Evolutionary conservation across 2,888 invertebrate species (phyloP).

Genomic region (Teleiodes luculella): DNA sequence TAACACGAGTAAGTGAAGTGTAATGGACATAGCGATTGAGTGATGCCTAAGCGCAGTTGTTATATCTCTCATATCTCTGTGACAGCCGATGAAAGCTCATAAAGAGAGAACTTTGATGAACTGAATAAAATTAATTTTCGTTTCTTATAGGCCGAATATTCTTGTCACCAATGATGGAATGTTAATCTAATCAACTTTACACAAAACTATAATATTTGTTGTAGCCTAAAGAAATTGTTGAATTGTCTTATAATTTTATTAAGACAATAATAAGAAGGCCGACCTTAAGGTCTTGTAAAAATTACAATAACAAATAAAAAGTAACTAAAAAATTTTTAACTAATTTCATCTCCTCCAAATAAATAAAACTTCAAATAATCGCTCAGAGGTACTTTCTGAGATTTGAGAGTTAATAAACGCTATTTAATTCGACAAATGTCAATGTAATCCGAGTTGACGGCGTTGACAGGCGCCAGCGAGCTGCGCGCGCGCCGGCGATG

Average conservation of each 20-base stretch:
- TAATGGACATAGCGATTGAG: conserved; percentile 40
- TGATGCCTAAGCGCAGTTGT: conserved; percentile 31
- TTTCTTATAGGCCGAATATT: too few species aligned
- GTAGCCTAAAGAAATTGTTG: too few species aligned
- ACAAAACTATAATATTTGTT: too few species aligned
- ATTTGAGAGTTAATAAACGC: too few species aligned
- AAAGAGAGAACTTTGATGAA: conserved; percentile 12
- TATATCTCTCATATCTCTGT: conserved; percentile 32
- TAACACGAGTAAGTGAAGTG: conserved; percentile 43
- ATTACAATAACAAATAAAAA: too few species aligned
- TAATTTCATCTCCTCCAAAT: too few species aligned
- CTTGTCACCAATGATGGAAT: not conserved
- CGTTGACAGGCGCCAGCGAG: conserved; percentile 15
- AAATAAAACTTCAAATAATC: not conserved
- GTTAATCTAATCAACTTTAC: too few species aligned
- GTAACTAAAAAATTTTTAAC: too few species aligned
- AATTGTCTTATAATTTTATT: too few species aligned
- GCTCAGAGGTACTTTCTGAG: too few species aligned
- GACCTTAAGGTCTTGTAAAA: too few species aligned
- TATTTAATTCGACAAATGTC: conserved; percentile 11
- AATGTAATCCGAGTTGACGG: conserved; percentile 21
- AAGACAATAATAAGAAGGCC: too few species aligned
- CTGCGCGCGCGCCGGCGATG: conserved; percentile 11
- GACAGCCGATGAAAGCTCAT: conserved; percentile 41
- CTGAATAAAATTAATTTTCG: not conserved